Base-by-base conservation (phyloP, 2,113 vertebrate species). In the Zootoca vivipara region DNA sequence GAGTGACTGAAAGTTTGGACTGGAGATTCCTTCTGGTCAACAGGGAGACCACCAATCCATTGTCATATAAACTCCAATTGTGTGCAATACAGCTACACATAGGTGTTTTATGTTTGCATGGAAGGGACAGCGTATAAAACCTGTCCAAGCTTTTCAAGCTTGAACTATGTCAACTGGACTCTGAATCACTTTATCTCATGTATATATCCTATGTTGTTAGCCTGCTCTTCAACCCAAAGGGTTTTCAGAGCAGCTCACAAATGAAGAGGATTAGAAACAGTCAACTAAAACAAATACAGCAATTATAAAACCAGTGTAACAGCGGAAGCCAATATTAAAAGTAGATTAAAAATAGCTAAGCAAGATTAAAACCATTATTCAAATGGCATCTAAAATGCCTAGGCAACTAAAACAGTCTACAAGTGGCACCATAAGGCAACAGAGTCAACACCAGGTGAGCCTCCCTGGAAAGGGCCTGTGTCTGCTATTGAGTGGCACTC, bases 121-220 rank as follows among this genome's bases (percentile, higher is more conserved):
- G 58, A 78, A 16, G 1, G 13, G 81, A 0, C 85, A 85, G 1
- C 6, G 12, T 3, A 89, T 28, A 78, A 82, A 56, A 89, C 83
- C 3, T 78, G 18, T 77, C 65, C 79, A 74, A 81, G 82, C 72
- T 1, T 4, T 77, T 13, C n/a, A 92, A 90, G 72, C 82, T 85
- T 58, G 42, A 79, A 0, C 26, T 40, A 12, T 28, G 13, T 18
- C 33, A 75, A n/a, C 2, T 12, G 62, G 26, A 1, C 81, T 6
- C 56, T 72, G 20, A 16, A 7, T 26, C 40, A 46, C 15, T 85
- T 87, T 56, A 42, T 62, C 62, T 35, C 73, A 30, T 74, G 30
- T 52, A 62, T 67, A 42, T 62, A 30, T 35, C 65, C 16, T 74
- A 38, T 46, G 62, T 4, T 83, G 22, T 4, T 80, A 58, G 9